A percentile compares a stretch with the other conserved stretches of the same genome.
Conservation (phyloP, 2,888 invertebrate genomes). For the Malthinus seriepunctatus region DNA sequence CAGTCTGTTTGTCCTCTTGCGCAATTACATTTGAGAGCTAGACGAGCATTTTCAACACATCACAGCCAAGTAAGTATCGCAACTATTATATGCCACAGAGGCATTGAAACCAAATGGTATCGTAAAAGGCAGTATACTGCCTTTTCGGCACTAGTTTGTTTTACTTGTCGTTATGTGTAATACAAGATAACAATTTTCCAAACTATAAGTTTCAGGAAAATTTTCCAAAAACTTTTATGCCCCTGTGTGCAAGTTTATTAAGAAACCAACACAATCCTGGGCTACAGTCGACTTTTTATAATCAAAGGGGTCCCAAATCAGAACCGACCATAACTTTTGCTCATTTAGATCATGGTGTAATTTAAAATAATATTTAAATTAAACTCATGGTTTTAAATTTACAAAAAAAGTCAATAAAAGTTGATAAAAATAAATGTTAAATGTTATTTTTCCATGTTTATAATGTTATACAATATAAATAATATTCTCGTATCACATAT, state of each 20-base stretch:
- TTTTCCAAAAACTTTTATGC: conserved; percentile 16
- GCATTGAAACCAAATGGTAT: background rate
- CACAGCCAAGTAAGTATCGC: conserved; percentile 43
- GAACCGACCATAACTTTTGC: conserved; percentile 34
- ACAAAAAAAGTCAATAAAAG: no score
- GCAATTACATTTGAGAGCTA: conserved; percentile 52
- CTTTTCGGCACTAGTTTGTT: background rate
- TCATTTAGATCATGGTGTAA: conserved; percentile 23
- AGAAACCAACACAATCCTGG: conserved; percentile 17
- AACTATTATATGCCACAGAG: no score
- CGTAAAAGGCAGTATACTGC: no score
- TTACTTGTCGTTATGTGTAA: no score
- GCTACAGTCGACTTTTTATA: background rate
- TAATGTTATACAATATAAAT: no score
- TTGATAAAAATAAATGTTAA: no score
- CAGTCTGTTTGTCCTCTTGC: conserved; percentile 48
- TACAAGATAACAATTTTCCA: background rate
- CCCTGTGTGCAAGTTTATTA: conserved; percentile 25
- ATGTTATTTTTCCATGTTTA: no score
- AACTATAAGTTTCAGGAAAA: conserved; percentile 19
- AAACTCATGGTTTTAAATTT: no score
- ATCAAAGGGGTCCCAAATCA: conserved; percentile 30
- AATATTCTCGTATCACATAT: no score
- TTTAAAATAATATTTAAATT: background rate
- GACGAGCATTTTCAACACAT: conserved; percentile 47